Conservation (phyloP, 1,140 invertebrate species). For the Rhysida immarginata region DNA sequence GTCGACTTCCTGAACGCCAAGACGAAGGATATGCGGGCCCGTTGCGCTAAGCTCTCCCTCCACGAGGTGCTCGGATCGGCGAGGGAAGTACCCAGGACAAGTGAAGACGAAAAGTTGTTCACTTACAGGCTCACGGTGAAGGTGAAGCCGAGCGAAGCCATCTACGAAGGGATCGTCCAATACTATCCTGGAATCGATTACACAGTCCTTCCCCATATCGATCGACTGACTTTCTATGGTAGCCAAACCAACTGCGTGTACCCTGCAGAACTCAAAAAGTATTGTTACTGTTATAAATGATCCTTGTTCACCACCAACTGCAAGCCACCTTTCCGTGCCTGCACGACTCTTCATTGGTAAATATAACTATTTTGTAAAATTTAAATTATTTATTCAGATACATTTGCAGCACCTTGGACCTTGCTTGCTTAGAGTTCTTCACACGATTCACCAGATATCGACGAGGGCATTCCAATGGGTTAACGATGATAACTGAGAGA, state of each 20-base stretch:
- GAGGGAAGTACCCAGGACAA: background rate
- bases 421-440: too few relatives aligned
- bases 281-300: conserved; percentile 1
- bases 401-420: too few relatives aligned
- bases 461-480: too few relatives aligned
- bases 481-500: too few relatives aligned
- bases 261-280: background rate
- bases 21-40: background rate
- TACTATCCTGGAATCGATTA: background rate
- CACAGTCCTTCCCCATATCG: background rate
- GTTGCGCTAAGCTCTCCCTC: background rate
- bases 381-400: too few relatives aligned
- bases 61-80: background rate
- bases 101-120: background rate
- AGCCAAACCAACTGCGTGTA: background rate
- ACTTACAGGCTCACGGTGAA: background rate
- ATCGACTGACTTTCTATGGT: background rate
- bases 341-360: too few relatives aligned
- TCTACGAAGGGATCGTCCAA: background rate
- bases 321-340: too few relatives aligned
- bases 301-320: too few relatives aligned
- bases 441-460: too few relatives aligned
- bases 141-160: background rate
- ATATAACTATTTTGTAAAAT: too few relatives aligned
- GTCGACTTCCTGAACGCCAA: background rate